Conservation (phyloP, 2,888 invertebrate species). For the Tenthredo mesomela region DNA sequence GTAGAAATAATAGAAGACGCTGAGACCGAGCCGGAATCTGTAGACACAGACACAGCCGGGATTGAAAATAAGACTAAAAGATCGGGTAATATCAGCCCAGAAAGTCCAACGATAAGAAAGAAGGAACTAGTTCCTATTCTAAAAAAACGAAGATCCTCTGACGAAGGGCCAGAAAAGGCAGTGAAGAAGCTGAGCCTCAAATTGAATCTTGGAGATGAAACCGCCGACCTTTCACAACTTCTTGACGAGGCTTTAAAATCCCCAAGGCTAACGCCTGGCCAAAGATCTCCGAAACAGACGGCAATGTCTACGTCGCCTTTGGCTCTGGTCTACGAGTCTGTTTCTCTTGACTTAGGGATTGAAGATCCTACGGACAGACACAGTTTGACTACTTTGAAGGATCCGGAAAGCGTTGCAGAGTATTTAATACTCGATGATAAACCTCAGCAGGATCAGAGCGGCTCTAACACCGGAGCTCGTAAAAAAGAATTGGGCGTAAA, state of each 20-base stretch:
- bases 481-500: conserved; percentile 69
- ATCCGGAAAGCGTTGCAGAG: conserved; percentile 71
- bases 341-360: conserved; percentile 64
- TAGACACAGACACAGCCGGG: conserved; percentile 71
- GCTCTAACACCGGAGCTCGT: conserved; percentile 13
- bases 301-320: conserved; percentile 26
- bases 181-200: conserved; percentile 68
- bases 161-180: conserved; percentile 51
- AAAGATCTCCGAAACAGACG: conserved; percentile 12
- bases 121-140: conserved; percentile 65
- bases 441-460: conserved; percentile 62
- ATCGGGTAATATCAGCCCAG: conserved; percentile 49
- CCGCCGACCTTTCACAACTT: conserved; percentile 56
- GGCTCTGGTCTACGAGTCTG: conserved; percentile 44
- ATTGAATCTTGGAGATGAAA: conserved; percentile 62
- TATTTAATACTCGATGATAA: conserved; percentile 74
- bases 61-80: conserved; percentile 58
- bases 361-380: conserved; percentile 67
- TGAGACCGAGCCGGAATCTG: conserved; percentile 74
- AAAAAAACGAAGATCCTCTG: conserved; percentile 61
- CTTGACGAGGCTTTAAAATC: conserved; percentile 40
- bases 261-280: conserved; percentile 7
- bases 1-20: conserved; percentile 78
- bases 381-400: conserved; percentile 67
- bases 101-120: conserved; percentile 52